Conservation (phyloP, 2,113 vertebrate species). For the Tichodroma muraria region DNA sequence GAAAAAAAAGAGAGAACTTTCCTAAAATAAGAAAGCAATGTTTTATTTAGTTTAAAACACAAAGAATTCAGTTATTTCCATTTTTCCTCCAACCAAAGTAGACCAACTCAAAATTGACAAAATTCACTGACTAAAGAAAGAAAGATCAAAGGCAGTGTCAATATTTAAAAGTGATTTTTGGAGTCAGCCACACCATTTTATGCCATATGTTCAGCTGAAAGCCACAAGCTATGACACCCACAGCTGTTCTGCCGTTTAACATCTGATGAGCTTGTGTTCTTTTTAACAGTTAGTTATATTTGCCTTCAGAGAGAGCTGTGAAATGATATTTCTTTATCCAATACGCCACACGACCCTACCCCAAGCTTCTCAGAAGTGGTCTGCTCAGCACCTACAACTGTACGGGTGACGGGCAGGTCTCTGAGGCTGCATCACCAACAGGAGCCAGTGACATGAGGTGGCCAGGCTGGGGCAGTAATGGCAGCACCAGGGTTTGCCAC, state of each 20-base stretch:
- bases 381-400: background rate
- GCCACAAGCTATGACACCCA: conserved; percentile 20
- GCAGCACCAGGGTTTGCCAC: background rate
- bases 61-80: background rate
- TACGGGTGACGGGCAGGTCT: background rate
- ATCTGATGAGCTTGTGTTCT: conserved; percentile 15
- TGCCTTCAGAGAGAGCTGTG: conserved; percentile 24
- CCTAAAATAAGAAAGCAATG: background rate
- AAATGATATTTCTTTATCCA: background rate
- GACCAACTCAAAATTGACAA: background rate
- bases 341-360: background rate
- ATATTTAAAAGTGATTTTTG: conserved; percentile 28
- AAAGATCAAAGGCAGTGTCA: conserved; percentile 33
- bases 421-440: background rate
- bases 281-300: conserved; percentile 30
- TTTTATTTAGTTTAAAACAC: background rate
- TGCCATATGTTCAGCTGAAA: background rate
- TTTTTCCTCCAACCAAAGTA: background rate
- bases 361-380: background rate
- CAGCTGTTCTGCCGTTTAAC: conserved; percentile 46
- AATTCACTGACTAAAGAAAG: background rate
- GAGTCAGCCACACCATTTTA: background rate
- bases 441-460: background rate
- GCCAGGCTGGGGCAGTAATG: background rate
- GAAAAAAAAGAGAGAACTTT: background rate